A percentile compares a stretch with the other conserved stretches of the same genome.
Evolutionary conservation across 1,140 invertebrate species (phyloP).

Genomic region (Conus betulinus): DNA sequence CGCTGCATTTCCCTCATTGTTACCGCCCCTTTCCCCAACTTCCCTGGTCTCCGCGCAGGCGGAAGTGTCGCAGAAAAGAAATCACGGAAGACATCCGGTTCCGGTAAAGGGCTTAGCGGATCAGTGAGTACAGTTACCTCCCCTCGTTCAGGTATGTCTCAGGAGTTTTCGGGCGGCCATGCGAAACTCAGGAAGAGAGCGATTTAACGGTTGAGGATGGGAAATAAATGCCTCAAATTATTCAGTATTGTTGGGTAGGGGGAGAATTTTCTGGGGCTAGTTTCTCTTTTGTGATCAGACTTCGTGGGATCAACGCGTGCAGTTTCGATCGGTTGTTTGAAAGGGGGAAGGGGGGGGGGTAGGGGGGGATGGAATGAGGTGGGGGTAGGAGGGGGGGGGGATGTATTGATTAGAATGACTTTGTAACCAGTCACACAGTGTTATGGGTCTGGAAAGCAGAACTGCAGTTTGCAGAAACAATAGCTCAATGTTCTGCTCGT

Average conservation of each 20-base stretch:
- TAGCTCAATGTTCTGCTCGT: no score
- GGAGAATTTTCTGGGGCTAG: slow-evolving; percentile 22
- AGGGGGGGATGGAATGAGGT: not conserved
- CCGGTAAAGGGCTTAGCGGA: slow-evolving; percentile 7
- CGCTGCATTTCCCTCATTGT: not conserved
- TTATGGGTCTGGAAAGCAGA: no score
- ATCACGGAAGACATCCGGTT: slow-evolving; percentile 25
- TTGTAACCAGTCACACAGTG: not conserved
- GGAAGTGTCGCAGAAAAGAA: slow-evolving; percentile 26
- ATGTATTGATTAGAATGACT: not conserved
- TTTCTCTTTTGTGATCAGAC: slow-evolving; percentile 4
- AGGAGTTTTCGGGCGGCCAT: not conserved
- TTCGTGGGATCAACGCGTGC: not conserved
- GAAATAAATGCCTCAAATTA: slow-evolving; percentile 12
- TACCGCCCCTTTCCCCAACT: not conserved
- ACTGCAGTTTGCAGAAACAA: no score
- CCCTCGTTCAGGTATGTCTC: not conserved
- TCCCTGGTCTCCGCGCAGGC: not conserved
- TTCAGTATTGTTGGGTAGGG: not conserved
- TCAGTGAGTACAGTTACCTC: not conserved
- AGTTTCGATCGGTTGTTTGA: not conserved
- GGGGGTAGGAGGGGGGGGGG: not conserved
- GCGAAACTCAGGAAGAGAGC: slow-evolving; percentile 22
- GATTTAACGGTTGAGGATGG: slow-evolving; percentile 8
- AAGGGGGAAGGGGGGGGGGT: not conserved